Evolutionary conservation across 2,113 vertebrate genomes (phyloP), one percentile per base, ranked within the genome.

Genomic region (Phalacrocorax pelagicus): DNA sequence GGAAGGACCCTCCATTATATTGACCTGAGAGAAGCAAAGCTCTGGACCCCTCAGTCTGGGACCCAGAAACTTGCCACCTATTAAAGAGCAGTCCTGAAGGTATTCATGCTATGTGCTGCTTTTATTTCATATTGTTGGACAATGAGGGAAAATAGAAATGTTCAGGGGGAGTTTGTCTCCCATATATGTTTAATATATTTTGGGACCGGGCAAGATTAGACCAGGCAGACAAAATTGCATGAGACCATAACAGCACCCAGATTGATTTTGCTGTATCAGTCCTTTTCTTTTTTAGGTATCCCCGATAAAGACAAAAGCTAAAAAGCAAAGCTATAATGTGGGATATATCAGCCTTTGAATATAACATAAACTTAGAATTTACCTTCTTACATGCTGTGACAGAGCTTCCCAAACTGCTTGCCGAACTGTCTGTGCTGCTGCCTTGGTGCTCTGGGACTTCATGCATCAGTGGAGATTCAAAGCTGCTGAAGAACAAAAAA

Each of bases 321-420:
- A 90, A 95, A 75, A 80, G 38, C 17, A 80, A 86, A 88, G 54
- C 44, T 78, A 29, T 62, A 59, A 61, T 15, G 49, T 59, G 23
- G 20, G 54, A 81, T 62, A 88, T 27, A 65, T 32, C 36, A 38
- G 1, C 17, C 6, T 52, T 72, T 30, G 21, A 87, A 80, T 69
- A 65, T 12, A 89, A 63, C 4, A 44, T 12, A 65, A 94, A 81
- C 3, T n/a, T n/a, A 38, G 66, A 73, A 7, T 10, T 98, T 99
- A 99, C 99, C 99, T 99, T 99, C 96, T 99, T 99, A 95, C 99
- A 99, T 71, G 99, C 99, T 42, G 98, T 99, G 98, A 99, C 98
- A 75, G 99, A 98, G 69, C 98, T 98, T 40, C 98, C 98, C 96
- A 98, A 81, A 78, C 98, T 96, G 92, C 98, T 98, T 86, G 98